Conservation (phyloP, 2,888 invertebrate species). For the Abrostola tripartita region DNA sequence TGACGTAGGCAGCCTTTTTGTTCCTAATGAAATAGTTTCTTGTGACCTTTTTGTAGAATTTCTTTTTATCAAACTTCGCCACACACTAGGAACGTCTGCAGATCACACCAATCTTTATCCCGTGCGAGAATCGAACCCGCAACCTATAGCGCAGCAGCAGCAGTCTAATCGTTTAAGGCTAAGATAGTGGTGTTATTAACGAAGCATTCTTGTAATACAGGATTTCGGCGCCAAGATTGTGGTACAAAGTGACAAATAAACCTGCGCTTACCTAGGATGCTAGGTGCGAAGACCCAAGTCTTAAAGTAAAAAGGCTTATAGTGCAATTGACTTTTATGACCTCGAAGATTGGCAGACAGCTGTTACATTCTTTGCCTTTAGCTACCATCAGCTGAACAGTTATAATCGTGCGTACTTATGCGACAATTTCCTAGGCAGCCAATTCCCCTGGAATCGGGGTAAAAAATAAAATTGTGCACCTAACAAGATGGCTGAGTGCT, state of each 20-base stretch:
- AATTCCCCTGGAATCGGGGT: constrained; percentile 53
- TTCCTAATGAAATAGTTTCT: not conserved
- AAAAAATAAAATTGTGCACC: constrained; percentile 68
- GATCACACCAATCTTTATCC: too few relatives aligned
- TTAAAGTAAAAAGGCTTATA: constrained; percentile 10
- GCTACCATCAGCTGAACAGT: constrained; percentile 40
- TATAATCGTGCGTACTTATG: constrained; percentile 46
- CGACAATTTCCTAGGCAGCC: constrained; percentile 48
- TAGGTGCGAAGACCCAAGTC: constrained; percentile 6
- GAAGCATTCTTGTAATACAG: not conserved
- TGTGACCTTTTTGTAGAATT: not conserved
- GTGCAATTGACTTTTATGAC: constrained; percentile 43
- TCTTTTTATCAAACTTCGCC: not conserved
- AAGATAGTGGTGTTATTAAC: not conserved
- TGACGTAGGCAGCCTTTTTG: not conserved
- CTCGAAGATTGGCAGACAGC: constrained; percentile 28
- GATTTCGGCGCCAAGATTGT: not conserved
- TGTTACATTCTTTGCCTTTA: constrained; percentile 43
- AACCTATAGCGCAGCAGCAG: too few relatives aligned
- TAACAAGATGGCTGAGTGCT: constrained; percentile 63
- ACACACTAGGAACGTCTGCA: not conserved
- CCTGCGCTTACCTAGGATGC: not conserved
- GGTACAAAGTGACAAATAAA: not conserved
- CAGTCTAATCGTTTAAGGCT: too few relatives aligned
- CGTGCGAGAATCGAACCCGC: too few relatives aligned